Percentiles rank a stretch among this genome's conserved stretches.
Conservation (phyloP, 2,113 vertebrate species). For the Gavia stellata region DNA sequence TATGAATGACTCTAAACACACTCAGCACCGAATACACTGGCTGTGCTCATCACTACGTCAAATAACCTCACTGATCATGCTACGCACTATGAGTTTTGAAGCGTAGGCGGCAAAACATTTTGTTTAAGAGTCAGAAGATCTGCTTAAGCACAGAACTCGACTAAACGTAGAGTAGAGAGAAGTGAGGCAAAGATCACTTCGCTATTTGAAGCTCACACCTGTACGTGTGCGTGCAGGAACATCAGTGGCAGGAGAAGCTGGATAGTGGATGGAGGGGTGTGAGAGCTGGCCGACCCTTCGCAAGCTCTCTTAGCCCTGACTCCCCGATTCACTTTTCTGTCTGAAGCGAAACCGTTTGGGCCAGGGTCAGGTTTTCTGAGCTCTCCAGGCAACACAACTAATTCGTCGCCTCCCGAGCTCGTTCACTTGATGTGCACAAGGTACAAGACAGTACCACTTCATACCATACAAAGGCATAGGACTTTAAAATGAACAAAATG, state of each 20-base stretch:
- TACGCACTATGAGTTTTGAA: accelerated
- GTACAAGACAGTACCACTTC: neutral
- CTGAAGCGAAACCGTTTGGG: neutral
- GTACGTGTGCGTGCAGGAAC: accelerated
- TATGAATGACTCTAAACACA: neutral
- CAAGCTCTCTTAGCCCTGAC: neutral
- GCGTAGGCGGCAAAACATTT: accelerated
- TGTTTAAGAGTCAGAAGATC: neutral
- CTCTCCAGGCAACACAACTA: neutral
- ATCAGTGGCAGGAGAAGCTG: neutral
- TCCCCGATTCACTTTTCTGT: neutral
- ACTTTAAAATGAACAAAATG: neutral
- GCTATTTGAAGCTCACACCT: accelerated
- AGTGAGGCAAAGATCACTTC: neutral
- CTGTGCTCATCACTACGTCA: neutral
- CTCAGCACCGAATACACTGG: neutral
- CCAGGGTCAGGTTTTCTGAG: neutral
- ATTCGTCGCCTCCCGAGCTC: neutral
- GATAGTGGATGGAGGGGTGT: neutral
- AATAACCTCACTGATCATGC: neutral
- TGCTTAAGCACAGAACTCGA: neutral
- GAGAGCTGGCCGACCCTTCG: neutral
- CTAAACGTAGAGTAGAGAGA: neutral
- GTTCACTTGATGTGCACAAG: accelerated
- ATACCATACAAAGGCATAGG: neutral